Evolutionary conservation across 2,888 invertebrate species (phyloP).

Genomic region (Orgyia antiqua): DNA sequence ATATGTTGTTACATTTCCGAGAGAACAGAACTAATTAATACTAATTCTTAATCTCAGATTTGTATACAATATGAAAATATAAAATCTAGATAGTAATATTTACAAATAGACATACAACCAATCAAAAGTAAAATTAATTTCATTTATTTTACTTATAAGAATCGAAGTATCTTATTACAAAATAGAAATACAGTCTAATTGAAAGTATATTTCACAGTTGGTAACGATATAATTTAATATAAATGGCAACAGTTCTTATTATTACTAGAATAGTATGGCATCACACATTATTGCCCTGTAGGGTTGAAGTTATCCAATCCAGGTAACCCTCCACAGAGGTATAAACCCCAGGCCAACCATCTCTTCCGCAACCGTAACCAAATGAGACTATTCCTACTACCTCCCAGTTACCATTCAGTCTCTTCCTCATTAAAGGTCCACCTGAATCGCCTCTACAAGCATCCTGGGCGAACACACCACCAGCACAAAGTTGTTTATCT

Average conservation of each 20-base stretch:
- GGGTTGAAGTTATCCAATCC: constrained; percentile 78
- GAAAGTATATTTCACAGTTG: too few species aligned
- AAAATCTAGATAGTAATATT: too few species aligned
- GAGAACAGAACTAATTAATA: too few species aligned
- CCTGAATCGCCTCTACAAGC: constrained; percentile 88
- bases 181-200: too few species aligned
- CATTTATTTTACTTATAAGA: too few species aligned
- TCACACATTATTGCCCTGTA: constrained; percentile 45
- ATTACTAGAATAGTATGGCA: neutral
- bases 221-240: constrained; percentile 5
- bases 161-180: too few species aligned
- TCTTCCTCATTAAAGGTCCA: constrained; percentile 83
- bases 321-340: constrained; percentile 79
- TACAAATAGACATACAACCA: too few species aligned
- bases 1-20: too few species aligned
- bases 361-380: constrained; percentile 81
- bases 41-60: too few species aligned
- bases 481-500: constrained; percentile 82
- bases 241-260: constrained; percentile 5
- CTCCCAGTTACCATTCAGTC: constrained; percentile 73
- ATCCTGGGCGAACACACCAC: constrained; percentile 82
- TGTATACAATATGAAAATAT: too few species aligned
- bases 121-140: too few species aligned
- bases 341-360: constrained; percentile 84
- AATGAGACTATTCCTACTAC: constrained; percentile 82